Base-by-base conservation (phyloP, 2,113 vertebrate genomes). In the Actenoides hombroni region DNA sequence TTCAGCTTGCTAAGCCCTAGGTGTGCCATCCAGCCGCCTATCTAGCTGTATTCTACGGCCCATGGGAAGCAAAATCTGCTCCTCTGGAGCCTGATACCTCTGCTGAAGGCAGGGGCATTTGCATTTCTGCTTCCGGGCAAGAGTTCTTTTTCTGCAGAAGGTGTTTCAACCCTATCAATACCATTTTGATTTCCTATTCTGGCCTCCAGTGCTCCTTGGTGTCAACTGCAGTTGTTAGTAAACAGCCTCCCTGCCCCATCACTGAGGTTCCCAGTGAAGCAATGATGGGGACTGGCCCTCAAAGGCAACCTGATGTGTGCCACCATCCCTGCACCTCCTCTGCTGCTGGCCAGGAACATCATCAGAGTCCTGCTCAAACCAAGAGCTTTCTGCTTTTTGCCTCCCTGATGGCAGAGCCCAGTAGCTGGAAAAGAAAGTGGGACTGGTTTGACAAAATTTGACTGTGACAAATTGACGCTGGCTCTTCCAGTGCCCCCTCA, bases 21-120 rank as follows among this genome's bases (percentile, higher is more conserved):
- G 46, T 0, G 1, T 63, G 51, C 31, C n/a, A 90, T 15, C 26
- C 61, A 49, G 25, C 29, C 69, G 29, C 35, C 51, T 6, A 1
- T 33, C 29, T 40, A 19, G 53, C 5, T 0, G 0, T 48, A 39
- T 51, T 60, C 68, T 74, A 51, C 5, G 9, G 24, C 16, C 31
- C 9, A 2, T 2, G 0, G 4, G 44, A 84, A 67, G 51, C 25
- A 73, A 61, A 49, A 69, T 23, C 12, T 7, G 6, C 75, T 94
- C 51, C 79, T 74, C 51, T 2, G 3, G 48, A 57, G 25, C 51
- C 28, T 5, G 1, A 25, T 86, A 76, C 21, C 23, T 42, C 59
- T 74, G 10, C 18, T 6, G 6, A 63, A 86, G 68, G 78, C 29
- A 60, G 48, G 4, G 14, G 4, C 35, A 78, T 82, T 65, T 70